A percentile compares a stretch with the other conserved stretches of the same genome.
These are phyloP conservation scores for Euzetes globulus DNA, from an alignment of 2,888 invertebrate genomes.

Conservation along the genomic window DNA sequence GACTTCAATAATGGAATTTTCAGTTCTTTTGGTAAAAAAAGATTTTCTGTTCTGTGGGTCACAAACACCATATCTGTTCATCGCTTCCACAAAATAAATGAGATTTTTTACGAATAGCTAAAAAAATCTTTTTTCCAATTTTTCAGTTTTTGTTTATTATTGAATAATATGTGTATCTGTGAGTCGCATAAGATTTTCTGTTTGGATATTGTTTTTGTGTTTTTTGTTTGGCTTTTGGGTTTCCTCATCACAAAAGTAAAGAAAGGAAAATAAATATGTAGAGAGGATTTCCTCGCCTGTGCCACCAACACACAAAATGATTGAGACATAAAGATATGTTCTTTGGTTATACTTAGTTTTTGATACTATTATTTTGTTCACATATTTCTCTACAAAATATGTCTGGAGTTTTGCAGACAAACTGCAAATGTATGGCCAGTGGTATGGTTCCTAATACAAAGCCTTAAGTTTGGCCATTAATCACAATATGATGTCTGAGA, in stretches of 20 bases:
- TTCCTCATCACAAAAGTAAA: background rate
- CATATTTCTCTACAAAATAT: background rate
- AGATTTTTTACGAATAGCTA: background rate
- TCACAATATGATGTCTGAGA: slow-evolving; percentile 21
- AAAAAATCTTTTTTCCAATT: background rate
- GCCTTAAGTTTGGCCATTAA: background rate
- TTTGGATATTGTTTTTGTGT: background rate
- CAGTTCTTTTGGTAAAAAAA: background rate
- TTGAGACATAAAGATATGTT: background rate
- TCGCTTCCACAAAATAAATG: background rate
- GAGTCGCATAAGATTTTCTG: background rate
- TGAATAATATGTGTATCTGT: background rate
- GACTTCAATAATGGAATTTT: background rate
- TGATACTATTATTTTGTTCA: background rate
- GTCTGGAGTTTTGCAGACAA: background rate
- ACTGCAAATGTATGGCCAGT: background rate
- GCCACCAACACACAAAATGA: background rate
- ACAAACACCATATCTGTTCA: too few relatives aligned
- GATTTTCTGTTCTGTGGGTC: background rate
- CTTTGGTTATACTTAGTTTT: background rate
- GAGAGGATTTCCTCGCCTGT: slow-evolving; percentile 11
- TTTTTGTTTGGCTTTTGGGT: background rate
- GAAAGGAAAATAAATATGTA: slow-evolving; percentile 8
- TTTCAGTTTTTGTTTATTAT: slow-evolving; percentile 1
- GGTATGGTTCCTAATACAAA: background rate